phyloP scores from a whole-genome alignment of 2,113 vertebrate species.

The Martes martes region DNA sequence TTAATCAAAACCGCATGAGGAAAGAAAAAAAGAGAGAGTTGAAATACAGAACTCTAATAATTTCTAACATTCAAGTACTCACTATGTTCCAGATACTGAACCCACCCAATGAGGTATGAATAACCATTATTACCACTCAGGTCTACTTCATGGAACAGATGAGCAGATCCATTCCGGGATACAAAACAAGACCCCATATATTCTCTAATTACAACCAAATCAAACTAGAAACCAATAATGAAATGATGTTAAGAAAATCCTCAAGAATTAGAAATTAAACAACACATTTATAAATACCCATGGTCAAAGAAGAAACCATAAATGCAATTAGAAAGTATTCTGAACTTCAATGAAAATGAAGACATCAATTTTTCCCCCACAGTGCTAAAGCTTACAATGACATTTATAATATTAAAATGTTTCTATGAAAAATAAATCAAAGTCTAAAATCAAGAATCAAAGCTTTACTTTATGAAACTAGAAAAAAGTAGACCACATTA shows the following conservation, averaged over 20 bases:
- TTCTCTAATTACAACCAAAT: not conserved
- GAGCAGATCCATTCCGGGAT: not conserved
- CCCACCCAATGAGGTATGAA: not conserved
- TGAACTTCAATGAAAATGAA: constrained; percentile 12
- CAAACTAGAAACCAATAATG: constrained; percentile 14
- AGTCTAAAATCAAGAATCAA: not conserved
- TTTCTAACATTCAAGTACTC: not conserved
- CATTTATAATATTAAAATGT: not conserved
- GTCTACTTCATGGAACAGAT: not conserved
- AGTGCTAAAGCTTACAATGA: not conserved
- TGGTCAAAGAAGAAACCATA: not conserved
- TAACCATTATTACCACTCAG: not conserved
- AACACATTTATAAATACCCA: not conserved
- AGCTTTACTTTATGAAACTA: not conserved
- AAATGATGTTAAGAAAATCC: constrained; percentile 21
- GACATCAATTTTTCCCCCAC: not conserved
- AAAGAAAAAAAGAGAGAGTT: not conserved
- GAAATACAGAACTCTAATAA: constrained; percentile 2
- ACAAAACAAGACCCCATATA: not conserved
- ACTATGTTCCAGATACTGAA: not conserved
- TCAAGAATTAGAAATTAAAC: not conserved
- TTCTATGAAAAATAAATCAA: not conserved
- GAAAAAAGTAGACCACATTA: not conserved
- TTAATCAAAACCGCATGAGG: not conserved
- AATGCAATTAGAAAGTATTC: not conserved